Evolutionary conservation across 2,113 vertebrate genomes (phyloP).

Genomic region (Setophaga petechia): DNA sequence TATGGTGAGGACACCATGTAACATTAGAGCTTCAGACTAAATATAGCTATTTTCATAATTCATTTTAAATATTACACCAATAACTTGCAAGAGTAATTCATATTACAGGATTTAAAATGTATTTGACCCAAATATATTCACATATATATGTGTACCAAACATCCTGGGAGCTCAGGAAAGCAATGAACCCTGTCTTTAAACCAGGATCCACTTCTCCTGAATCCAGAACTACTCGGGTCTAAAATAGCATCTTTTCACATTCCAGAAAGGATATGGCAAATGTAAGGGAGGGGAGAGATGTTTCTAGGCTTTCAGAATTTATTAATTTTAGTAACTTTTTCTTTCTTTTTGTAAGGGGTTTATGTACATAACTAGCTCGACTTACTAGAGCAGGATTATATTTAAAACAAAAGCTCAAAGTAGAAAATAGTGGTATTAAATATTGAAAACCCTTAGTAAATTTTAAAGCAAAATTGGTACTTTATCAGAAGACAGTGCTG

Average conservation of each 20-base stretch:
- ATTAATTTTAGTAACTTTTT: not conserved
- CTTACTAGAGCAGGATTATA: not conserved
- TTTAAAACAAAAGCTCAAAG: not conserved
- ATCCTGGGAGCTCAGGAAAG: not conserved
- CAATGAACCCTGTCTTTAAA: not conserved
- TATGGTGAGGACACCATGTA: constrained; percentile 32
- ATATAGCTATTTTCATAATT: constrained; percentile 35
- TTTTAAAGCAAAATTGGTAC: not conserved
- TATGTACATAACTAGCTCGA: not conserved
- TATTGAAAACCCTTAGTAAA: not conserved
- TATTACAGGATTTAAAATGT: not conserved
- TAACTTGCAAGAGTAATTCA: not conserved
- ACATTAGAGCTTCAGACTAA: constrained; percentile 11
- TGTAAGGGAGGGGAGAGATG: not conserved
- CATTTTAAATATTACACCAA: not conserved
- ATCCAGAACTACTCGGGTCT: not conserved
- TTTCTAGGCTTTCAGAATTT: not conserved
- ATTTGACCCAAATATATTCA: not conserved
- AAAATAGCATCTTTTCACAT: not conserved
- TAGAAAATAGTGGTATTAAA: not conserved
- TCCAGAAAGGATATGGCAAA: not conserved
- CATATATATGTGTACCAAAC: not conserved
- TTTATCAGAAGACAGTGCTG: not conserved
- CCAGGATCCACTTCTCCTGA: not conserved
- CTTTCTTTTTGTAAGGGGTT: not conserved